These are phyloP conservation scores for Mayetiola destructor DNA, from an alignment of 2,888 invertebrate species.

Conservation along the genomic window DNA sequence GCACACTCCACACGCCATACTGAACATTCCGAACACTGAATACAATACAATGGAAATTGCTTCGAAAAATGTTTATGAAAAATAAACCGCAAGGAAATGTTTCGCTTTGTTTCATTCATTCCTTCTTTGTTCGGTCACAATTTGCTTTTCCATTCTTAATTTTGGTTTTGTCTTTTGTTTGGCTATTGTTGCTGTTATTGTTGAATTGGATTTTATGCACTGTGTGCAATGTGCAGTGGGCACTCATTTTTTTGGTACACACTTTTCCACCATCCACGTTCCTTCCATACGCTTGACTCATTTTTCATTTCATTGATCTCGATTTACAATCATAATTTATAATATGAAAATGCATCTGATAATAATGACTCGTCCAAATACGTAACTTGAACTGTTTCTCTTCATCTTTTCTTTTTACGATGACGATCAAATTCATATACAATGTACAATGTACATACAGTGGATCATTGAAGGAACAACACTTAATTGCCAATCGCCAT, in stretches of 20 bases:
- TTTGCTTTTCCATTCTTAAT: too few relatives aligned
- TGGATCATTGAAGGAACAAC: not conserved
- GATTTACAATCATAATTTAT: too few relatives aligned
- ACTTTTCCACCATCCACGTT: not conserved
- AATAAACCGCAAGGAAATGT: constrained; percentile 6
- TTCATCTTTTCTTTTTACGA: not conserved
- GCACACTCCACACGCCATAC: not conserved
- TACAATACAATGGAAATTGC: not conserved
- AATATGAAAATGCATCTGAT: not conserved
- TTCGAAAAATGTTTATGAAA: not conserved
- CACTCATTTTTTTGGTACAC: not conserved
- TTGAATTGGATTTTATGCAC: too few relatives aligned
- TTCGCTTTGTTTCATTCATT: constrained; percentile 1
- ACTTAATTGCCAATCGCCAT: not conserved
- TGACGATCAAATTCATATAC: too few relatives aligned
- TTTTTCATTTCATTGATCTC: constrained; percentile 1
- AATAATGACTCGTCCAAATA: not conserved
- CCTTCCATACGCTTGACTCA: not conserved
- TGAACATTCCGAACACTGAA: not conserved
- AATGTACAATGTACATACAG: too few relatives aligned
- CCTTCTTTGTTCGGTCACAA: not conserved
- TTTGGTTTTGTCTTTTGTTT: not conserved
- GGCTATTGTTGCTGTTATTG: not conserved
- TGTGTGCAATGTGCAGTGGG: too few relatives aligned
- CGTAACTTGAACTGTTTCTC: not conserved